Conservation (phyloP, 2,113 vertebrate species). For the Anser cygnoides region DNA sequence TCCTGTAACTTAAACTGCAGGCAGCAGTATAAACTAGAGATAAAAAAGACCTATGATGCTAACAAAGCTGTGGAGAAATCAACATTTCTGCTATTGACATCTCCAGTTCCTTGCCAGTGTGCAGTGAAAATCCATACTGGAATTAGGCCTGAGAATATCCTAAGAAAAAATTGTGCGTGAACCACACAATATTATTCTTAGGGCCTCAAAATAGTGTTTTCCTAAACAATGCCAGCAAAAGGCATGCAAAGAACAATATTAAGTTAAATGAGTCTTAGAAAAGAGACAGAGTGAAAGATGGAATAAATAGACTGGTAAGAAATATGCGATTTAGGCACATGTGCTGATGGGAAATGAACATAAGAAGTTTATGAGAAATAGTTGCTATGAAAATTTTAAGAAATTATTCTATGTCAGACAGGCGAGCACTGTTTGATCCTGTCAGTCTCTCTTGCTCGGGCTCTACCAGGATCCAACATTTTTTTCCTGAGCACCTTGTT, state of each 20-base stretch:
- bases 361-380: not conserved
- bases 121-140: not conserved
- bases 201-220: not conserved
- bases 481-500: not conserved
- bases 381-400: not conserved
- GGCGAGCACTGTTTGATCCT: not conserved
- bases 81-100: not conserved
- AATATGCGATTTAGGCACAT: not conserved
- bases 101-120: not conserved
- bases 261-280: not conserved
- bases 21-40: slow-evolving; percentile 19
- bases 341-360: not conserved
- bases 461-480: not conserved
- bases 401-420: not conserved
- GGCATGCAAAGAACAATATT: not conserved
- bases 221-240: not conserved
- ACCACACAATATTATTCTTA: not conserved
- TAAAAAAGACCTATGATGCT: slow-evolving; percentile 34
- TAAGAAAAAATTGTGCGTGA: not conserved
- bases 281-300: not conserved
- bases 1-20: slow-evolving; percentile 27
- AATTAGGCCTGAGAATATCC: not conserved
- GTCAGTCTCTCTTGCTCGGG: not conserved
- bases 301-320: not conserved
- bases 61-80: slow-evolving; percentile 21